Evolutionary conservation across 2,113 vertebrate species (phyloP), one percentile per base, ranked within the genome.

Genomic region (Ovis canadensis): DNA sequence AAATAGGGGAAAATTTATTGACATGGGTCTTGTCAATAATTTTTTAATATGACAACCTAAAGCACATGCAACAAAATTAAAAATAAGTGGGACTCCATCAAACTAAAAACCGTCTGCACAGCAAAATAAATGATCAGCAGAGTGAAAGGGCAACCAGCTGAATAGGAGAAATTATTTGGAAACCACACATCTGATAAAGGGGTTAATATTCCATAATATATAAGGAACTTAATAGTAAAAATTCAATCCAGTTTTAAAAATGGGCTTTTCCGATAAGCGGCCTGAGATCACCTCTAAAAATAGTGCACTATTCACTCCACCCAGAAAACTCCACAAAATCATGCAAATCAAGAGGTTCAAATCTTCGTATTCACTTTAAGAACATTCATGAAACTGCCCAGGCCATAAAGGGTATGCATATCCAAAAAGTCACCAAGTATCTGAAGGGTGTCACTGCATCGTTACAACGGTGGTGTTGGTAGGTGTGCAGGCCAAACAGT

Each of bases 211-310:
- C 43, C 77, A 10, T 48, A 78, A 48, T 48, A 48, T 78, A 48
- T 78, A 17, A 48, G 14, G 25, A 31, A 78, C 77, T 78, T 48
- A 78, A 31, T 31, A 48, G 7, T 29, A 17, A 78, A 78, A 48
- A 78, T 78, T 29, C 25, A 48, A 60, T 48, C 9, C 40, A 80
- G 3, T 77, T 54, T 67, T 36, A 5, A 21, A 36, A 67, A 36
- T 36, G 33, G 17, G 64, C 64, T 67, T 21, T 67, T 67, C 64
- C 0, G 0, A 10, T 36, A 67, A 67, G 33, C n/a, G 0, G 64
- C 64, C 64, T 67, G n/a, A 67, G 64, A 21, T 21, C 17, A 67
- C n/a, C 64, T 67, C 64, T 36, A 36, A 67, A 21, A 67, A 21
- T 5, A 5, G n/a, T 67, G n/a, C 17, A 4, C 17, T 67, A 67